Conservation (phyloP, 2,797 vertebrate species). For the Merluccius polli region DNA sequence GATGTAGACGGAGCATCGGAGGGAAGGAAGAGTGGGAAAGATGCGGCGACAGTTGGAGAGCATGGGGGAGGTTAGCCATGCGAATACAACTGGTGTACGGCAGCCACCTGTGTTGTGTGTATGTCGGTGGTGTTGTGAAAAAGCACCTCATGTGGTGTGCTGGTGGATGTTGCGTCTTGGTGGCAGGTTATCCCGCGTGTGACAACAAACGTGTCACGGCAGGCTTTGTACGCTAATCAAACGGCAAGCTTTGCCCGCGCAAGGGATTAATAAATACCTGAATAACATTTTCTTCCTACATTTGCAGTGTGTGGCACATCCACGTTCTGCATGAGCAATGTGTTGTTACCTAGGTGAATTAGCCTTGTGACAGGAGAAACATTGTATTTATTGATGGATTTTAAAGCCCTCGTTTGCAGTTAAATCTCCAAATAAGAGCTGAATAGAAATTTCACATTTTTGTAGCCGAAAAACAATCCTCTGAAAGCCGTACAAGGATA, state of each 20-base stretch:
- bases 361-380: neutral
- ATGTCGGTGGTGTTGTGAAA: neutral
- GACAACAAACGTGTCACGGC: slow-evolving; percentile 2
- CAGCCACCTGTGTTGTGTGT: slow-evolving; percentile 6
- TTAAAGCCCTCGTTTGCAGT: neutral
- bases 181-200: slow-evolving; percentile 5
- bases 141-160: slow-evolving; percentile 2
- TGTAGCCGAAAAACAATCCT: neutral
- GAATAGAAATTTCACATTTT: neutral
- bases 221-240: slow-evolving; percentile 11
- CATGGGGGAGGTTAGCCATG: neutral
- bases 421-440: slow-evolving; percentile 8
- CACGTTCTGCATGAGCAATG: slow-evolving; percentile 17
- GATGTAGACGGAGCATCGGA: neutral
- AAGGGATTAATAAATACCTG: slow-evolving; percentile 28
- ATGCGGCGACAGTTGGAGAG: neutral
- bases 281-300: slow-evolving; percentile 27
- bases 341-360: slow-evolving; percentile 8
- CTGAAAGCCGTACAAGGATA: neutral
- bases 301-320: slow-evolving; percentile 16
- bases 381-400: slow-evolving; percentile 15
- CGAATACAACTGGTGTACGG: neutral
- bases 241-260: slow-evolving; percentile 25
- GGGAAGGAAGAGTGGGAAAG: neutral
- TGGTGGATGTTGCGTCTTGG: neutral